Evolutionary conservation across 2,113 vertebrate genomes (phyloP), one percentile per base, ranked within the genome.

Genomic region (Nestor notabilis): DNA sequence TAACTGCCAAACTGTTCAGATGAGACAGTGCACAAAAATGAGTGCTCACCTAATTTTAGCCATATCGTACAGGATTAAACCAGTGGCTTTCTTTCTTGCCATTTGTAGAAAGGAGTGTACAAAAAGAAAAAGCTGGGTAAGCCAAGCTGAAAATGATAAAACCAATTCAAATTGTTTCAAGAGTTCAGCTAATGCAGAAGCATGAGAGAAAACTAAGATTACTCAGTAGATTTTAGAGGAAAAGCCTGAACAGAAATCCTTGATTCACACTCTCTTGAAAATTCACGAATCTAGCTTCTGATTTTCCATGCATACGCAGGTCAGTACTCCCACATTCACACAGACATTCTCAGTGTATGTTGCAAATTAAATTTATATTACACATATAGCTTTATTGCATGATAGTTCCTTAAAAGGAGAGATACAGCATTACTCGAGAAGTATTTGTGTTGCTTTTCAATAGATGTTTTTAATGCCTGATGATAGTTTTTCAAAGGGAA

Each of bases 31-130:
- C 58, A 93, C 74, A 87, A 75, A 69, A 63, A 16, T 11, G 3
- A 78, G 31, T n/a, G 52, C 43, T 79, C 0, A 4, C 27, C 31
- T 61, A 29, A 78, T 43, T 86, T 86, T 80, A 53, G 58, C 44
- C 15, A 17, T n/a, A 18, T 7, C 17, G n/a, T 31, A 35, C 5
- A 66, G 50, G 50, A 84, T 24, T 90, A 58, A 83, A 87, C 7
- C 13, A 41, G 63, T 20, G 29, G 2, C 17, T 82, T 70, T 72
- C 92, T 27, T 46, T 68, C n/a, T 41, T 60, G 24, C 25, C 5
- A 24, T n/a, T 49, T 68, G n/a, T 15, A 66, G 50, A 11, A 0
- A 21, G 35, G 25, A 37, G 14, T 1, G 7, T 5, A 23, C 10
- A 66, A 66, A 91, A 89, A 69, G 39, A 39, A 89, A 89, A 82